These are phyloP conservation scores for Latheticus oryzae DNA, from an alignment of 2,888 invertebrate genomes.

Conservation along the genomic window DNA sequence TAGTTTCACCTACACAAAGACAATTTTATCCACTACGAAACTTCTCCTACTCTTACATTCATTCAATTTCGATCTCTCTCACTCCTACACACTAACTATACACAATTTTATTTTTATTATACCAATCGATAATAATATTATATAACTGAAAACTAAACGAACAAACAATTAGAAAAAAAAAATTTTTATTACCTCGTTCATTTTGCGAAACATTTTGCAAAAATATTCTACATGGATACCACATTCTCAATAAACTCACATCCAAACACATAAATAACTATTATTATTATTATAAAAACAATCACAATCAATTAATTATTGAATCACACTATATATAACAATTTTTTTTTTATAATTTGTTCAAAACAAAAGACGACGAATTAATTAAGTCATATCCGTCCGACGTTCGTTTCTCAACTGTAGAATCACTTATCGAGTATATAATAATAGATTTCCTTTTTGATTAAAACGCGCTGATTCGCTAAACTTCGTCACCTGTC, in stretches of 20 bases:
- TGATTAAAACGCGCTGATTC: slow-evolving; percentile 36
- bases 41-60: no score
- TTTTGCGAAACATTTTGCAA: slow-evolving; percentile 53
- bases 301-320: no score
- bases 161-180: no score
- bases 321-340: no score
- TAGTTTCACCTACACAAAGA: slow-evolving; percentile 19
- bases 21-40: no score
- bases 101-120: no score
- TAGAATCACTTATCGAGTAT: slow-evolving; percentile 49
- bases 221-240: slow-evolving; percentile 62
- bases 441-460: slow-evolving; percentile 44
- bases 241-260: slow-evolving; percentile 50
- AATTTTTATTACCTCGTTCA: slow-evolving; percentile 49
- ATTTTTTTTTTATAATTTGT: slow-evolving; percentile 2
- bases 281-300: no score
- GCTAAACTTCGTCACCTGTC: slow-evolving; percentile 34
- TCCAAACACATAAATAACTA: slow-evolving; percentile 38
- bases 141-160: no score
- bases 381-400: slow-evolving; percentile 41
- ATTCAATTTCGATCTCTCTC: no score
- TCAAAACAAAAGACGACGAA: slow-evolving; percentile 24
- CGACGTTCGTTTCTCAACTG: slow-evolving; percentile 41
- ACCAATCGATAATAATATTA: no score
- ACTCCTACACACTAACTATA: no score